Evolutionary conservation across 2,888 invertebrate genomes (phyloP), one percentile per base, ranked within the genome.

Genomic region (Mesorhabditis spiculigera): DNA sequence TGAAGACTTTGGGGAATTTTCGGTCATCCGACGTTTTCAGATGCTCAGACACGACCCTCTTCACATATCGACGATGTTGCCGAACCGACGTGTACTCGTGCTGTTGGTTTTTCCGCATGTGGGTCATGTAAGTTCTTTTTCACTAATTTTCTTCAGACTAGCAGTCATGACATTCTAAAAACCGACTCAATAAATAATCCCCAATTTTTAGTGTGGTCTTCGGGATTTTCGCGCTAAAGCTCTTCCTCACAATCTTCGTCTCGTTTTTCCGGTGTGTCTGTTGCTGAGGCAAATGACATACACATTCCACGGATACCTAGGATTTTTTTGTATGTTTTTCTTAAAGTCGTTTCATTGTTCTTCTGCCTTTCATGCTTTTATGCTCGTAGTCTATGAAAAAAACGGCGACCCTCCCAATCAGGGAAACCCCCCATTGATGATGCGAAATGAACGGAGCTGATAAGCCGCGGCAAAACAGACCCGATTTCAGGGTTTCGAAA

Each of bases 171-270:
- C n/a, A n/a, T n/a, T 50, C n/a, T 50, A 3, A 50, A 10, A 13
- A 50, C 58, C 58, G 58, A 50, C n/a, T 2, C 3, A 10, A 3
- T 50, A 50, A 10, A 50, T 50, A n/a, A 50, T 50, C n/a, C 10
- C n/a, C 10, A 10, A 50, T 50, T 50, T 50, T n/a, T 3, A 50
- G 58, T 2, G 58, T 50, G n/a, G 58, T 50, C 10, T 50, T 50
- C 58, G 58, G 58, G 8, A 50, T 50, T n/a, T 50, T 50, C 58
- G 58, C 58, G 8, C 58, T 50, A n/a, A 50, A 50, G 58, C 58
- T 50, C 58, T 50, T 50, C 58, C 58, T 50, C 58, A 50, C 58
- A n/a, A 50, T 50, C n/a, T 50, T 50, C 58, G 58, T 50, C 58
- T 50, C 58, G 58, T 50, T 50, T n/a, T 50, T 50, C n/a, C 58